Conservation (phyloP, 35 echinoderm and acorn worm genomes). For the Anneissia japonica region DNA sequence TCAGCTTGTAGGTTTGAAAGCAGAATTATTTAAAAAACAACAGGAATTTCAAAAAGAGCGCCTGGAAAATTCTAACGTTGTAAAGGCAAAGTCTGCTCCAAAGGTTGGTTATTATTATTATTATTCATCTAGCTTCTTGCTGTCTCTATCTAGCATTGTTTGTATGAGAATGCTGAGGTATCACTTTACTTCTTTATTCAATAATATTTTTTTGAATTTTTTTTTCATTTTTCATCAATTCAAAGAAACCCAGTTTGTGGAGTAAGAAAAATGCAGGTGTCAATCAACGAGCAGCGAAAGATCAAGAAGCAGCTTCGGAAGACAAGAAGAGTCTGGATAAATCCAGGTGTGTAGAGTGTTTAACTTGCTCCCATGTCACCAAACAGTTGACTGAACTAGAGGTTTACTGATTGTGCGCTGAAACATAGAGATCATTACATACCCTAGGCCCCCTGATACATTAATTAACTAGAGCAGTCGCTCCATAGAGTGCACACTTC, state of each 20-base stretch:
- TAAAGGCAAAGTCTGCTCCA: slow-evolving; percentile 2
- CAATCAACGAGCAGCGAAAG: slow-evolving; percentile 21
- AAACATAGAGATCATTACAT: too few relatives aligned
- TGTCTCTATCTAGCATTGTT: background rate
- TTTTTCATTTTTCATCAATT: background rate
- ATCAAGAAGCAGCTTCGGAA: slow-evolving; percentile 42
- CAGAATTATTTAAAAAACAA: slow-evolving; percentile 82
- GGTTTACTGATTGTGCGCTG: too few relatives aligned
- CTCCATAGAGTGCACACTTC: too few relatives aligned
- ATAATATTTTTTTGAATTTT: background rate
- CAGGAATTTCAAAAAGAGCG: slow-evolving; percentile 70
- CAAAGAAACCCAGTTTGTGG: slow-evolving; percentile 70
- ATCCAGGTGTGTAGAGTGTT: slow-evolving; percentile 26
- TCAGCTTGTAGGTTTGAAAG: slow-evolving; percentile 88
- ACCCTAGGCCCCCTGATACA: too few relatives aligned
- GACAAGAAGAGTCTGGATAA: slow-evolving; percentile 59
- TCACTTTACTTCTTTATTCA: background rate
- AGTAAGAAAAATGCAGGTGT: slow-evolving; percentile 72
- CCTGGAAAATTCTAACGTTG: slow-evolving; percentile 30
- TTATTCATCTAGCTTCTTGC: too few relatives aligned
- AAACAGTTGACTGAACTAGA: too few relatives aligned
- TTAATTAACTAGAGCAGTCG: too few relatives aligned
- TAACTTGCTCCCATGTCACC: too few relatives aligned
- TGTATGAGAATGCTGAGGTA: background rate
- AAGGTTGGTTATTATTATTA: slow-evolving; percentile 29